Percentiles rank a stretch among this genome's conserved stretches.
Conservation (phyloP, 2,113 vertebrate genomes). For the Mastomys natalensis region DNA sequence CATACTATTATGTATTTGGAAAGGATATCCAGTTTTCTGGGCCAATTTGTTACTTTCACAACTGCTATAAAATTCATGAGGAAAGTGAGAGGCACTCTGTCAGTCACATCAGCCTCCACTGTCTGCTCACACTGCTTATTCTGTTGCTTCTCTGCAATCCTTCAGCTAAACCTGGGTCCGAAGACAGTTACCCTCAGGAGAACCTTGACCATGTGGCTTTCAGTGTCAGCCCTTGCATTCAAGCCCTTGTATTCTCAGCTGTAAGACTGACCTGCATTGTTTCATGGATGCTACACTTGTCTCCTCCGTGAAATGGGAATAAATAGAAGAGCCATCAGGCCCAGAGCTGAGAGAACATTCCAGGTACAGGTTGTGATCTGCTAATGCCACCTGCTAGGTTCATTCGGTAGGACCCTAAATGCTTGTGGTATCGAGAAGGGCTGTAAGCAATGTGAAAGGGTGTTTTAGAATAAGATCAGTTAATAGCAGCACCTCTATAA, state of each 20-base stretch:
- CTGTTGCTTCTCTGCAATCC: background rate
- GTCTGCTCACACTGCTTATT: background rate
- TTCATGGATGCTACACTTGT: background rate
- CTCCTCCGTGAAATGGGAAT: background rate
- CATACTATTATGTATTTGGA: background rate
- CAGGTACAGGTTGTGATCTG: too few species aligned
- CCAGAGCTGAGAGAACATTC: background rate
- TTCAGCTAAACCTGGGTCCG: background rate
- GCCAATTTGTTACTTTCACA: background rate
- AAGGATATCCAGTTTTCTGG: background rate
- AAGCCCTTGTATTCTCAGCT: background rate
- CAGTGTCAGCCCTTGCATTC: background rate
- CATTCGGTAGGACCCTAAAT: background rate
- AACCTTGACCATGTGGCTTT: background rate
- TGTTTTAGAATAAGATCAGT: background rate
- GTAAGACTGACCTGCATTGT: too few species aligned
- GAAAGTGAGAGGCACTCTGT: constrained; percentile 22
- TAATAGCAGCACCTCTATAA: background rate
- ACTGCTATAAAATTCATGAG: background rate
- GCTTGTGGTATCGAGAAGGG: background rate
- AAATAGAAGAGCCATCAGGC: background rate
- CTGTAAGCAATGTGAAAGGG: background rate
- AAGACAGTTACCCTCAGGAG: background rate
- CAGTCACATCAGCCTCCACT: background rate
- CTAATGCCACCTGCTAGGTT: background rate